A percentile compares a stretch with the other conserved stretches of the same genome.
These are phyloP conservation scores for Thermophis baileyi DNA, from an alignment of 2,113 vertebrate species.

Conservation along the genomic window DNA sequence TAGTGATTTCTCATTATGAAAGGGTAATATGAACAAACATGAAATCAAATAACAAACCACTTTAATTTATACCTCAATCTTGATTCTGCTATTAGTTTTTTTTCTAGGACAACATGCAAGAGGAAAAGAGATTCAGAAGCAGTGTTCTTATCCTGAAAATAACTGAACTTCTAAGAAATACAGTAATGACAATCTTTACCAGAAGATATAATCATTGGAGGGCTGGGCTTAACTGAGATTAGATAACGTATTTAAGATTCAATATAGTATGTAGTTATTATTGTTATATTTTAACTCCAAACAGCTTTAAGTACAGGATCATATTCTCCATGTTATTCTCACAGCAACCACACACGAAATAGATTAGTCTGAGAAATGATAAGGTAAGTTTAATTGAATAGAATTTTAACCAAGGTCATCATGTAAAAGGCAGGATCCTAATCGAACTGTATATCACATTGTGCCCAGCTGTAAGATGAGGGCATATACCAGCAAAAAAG, in stretches of 20 bases:
- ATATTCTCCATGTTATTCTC: background rate
- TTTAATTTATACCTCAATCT: background rate
- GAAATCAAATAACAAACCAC: background rate
- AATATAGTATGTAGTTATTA: background rate
- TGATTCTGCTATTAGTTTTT: background rate
- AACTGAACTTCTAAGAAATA: background rate
- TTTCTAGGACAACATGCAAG: slow-evolving; percentile 9
- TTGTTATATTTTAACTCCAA: background rate
- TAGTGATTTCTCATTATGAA: slow-evolving; percentile 33
- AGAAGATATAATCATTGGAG: background rate
- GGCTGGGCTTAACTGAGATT: background rate
- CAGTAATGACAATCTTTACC: background rate
- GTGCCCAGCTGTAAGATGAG: too few relatives aligned
- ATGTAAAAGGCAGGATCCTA: background rate
- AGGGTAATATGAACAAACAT: slow-evolving; percentile 38
- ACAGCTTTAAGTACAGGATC: background rate
- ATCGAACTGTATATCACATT: background rate
- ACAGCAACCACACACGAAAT: background rate
- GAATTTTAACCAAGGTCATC: background rate
- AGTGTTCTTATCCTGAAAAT: background rate
- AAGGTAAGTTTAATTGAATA: background rate
- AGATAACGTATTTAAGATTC: background rate
- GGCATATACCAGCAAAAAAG: too few relatives aligned
- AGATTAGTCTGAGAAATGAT: background rate
- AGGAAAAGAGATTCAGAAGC: background rate